A percentile compares a stretch with the other conserved stretches of the same genome.
phyloP scores from a whole-genome alignment of 1,140 invertebrate species.

The Brachionus asplanchnoidis region DNA sequence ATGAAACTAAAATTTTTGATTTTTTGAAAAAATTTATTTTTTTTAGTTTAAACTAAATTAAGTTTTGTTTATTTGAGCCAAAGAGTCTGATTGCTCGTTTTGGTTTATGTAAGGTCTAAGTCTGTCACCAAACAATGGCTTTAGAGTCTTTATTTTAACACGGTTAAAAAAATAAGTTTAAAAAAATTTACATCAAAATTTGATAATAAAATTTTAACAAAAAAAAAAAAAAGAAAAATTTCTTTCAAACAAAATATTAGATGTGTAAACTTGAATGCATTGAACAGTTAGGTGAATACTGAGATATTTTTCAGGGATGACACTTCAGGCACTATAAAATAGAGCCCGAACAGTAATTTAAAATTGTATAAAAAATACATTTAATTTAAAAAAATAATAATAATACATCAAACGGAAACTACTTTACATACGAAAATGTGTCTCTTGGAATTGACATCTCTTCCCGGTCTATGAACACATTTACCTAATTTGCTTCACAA shows the following conservation, averaged over 20 bases:
- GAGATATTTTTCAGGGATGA: neutral
- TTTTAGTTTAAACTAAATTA: neutral
- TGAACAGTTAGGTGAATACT: neutral
- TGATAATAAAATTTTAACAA: neutral
- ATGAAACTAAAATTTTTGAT: neutral
- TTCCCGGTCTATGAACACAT: neutral
- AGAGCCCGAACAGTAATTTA: neutral
- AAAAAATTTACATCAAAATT: slow-evolving; percentile 6
- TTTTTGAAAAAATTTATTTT: neutral
- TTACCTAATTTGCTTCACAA: neutral
- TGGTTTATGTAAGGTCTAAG: neutral
- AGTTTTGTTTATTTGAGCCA: neutral
- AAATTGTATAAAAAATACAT: slow-evolving; percentile 1
- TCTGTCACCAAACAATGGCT: neutral
- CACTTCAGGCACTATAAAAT: neutral
- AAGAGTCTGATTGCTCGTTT: neutral
- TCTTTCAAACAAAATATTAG: neutral
- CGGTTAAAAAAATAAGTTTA: neutral
- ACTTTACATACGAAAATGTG: neutral
- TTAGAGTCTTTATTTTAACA: neutral
- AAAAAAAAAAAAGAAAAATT: neutral
- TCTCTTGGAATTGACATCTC: neutral
- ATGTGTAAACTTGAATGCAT: neutral
- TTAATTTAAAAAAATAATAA: neutral
- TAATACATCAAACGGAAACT: slow-evolving; percentile 1